Conservation (phyloP, 2,113 vertebrate genomes). For the Carassius auratus region DNA sequence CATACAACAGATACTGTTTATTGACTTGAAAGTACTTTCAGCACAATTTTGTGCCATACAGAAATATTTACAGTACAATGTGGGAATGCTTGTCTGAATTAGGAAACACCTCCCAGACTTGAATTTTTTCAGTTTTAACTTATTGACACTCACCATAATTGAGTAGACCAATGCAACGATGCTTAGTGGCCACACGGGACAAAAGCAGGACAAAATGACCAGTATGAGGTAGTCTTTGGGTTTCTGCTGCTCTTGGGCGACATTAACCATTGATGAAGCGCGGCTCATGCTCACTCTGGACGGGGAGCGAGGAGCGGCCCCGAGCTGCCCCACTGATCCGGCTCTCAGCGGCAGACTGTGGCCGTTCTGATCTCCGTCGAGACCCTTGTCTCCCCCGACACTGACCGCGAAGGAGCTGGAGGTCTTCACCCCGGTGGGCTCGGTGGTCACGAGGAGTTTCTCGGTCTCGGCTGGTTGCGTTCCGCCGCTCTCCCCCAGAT, state of each 20-base stretch:
- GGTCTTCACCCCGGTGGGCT: conserved; percentile 74
- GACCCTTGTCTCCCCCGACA: conserved; percentile 68
- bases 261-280: conserved; percentile 84
- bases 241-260: conserved; percentile 79
- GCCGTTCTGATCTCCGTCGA: conserved; percentile 85
- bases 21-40: neutral
- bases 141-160: conserved; percentile 86
- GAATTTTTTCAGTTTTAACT: neutral
- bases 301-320: conserved; percentile 77
- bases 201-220: conserved; percentile 93
- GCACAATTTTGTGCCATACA: neutral
- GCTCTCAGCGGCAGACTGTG: conserved; percentile 80
- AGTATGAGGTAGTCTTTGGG: conserved; percentile 91
- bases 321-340: conserved; percentile 79
- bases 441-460: conserved; percentile 80
- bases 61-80: neutral
- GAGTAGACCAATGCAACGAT: conserved; percentile 92
- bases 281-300: conserved; percentile 85
- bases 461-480: conserved; percentile 77
- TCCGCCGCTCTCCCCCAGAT: conserved; percentile 71
- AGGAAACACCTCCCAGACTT: neutral
- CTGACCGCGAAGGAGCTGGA: conserved; percentile 83
- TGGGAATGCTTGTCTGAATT: neutral
- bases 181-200: conserved; percentile 94
- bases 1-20: neutral